Evolutionary conservation across 1,140 invertebrate species (phyloP).

Genomic region (Popillia japonica): DNA sequence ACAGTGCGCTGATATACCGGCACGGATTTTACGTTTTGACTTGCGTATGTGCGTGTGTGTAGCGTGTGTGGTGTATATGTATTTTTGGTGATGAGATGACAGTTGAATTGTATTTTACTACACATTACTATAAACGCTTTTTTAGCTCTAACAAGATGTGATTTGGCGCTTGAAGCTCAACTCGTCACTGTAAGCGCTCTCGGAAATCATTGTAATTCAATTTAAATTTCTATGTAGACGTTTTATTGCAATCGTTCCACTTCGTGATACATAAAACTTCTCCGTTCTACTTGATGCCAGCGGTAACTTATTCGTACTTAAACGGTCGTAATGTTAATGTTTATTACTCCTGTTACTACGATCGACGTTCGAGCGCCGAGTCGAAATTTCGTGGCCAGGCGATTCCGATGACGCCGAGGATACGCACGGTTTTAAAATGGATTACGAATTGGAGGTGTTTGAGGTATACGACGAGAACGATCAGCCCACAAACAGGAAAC

Average conservation of each 20-base stretch:
- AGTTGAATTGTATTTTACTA: slow-evolving; percentile 18
- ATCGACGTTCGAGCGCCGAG: not conserved
- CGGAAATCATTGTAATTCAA: not conserved
- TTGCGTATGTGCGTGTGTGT: not conserved
- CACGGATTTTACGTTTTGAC: not conserved
- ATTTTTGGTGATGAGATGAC: slow-evolving; percentile 31
- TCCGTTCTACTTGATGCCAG: not conserved
- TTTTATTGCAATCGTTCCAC: not conserved
- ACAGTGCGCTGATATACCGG: not conserved
- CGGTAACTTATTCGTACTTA: slow-evolving; percentile 29
- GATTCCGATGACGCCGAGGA: slow-evolving; percentile 11
- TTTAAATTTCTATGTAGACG: not conserved
- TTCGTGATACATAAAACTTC: not conserved
- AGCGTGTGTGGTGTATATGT: no score
- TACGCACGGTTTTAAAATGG: slow-evolving; percentile 49
- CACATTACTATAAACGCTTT: not conserved
- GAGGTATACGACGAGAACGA: slow-evolving; percentile 59
- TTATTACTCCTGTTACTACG: not conserved
- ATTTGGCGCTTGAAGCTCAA: not conserved
- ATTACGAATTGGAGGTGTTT: slow-evolving; percentile 60
- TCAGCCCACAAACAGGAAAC: slow-evolving; percentile 53
- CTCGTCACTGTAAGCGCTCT: not conserved
- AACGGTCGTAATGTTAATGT: slow-evolving; percentile 20
- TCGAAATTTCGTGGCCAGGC: slow-evolving; percentile 1
- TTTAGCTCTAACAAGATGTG: slow-evolving; percentile 25